Evolutionary conservation across 2,888 invertebrate species (phyloP).

Genomic region (Schizaphis graminum): DNA sequence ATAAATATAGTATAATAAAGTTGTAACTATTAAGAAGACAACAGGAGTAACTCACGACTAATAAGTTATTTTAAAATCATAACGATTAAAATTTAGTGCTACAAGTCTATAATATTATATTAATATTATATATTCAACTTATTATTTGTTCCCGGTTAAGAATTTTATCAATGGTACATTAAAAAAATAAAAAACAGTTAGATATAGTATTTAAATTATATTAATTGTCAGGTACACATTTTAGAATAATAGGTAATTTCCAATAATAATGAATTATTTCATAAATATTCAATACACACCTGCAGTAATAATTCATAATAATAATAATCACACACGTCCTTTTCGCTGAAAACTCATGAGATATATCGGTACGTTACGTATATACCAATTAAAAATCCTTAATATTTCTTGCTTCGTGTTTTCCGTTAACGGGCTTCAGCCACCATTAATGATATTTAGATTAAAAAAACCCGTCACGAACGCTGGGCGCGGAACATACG

Average conservation of each 20-base stretch:
- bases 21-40: not conserved
- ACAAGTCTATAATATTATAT: not conserved
- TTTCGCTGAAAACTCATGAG: not conserved
- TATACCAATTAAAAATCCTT: slow-evolving; percentile 54
- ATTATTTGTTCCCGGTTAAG: not conserved
- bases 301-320: not conserved
- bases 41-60: not conserved
- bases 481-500: not conserved
- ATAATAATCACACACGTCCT: not conserved
- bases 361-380: slow-evolving; percentile 39
- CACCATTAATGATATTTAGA: slow-evolving; percentile 37
- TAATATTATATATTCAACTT: not conserved
- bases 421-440: not conserved
- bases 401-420: not conserved
- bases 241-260: slow-evolving; percentile 1
- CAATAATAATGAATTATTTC: not conserved
- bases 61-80: not conserved
- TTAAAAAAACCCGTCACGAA: slow-evolving; percentile 50
- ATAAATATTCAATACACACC: not conserved
- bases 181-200: slow-evolving; percentile 9
- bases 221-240: not conserved
- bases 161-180: not conserved
- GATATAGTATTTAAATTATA: not conserved
- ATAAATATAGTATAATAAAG: not conserved
- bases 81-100: not conserved